Conservation (phyloP, 2,888 invertebrate genomes). For the Smittia sp. region DNA sequence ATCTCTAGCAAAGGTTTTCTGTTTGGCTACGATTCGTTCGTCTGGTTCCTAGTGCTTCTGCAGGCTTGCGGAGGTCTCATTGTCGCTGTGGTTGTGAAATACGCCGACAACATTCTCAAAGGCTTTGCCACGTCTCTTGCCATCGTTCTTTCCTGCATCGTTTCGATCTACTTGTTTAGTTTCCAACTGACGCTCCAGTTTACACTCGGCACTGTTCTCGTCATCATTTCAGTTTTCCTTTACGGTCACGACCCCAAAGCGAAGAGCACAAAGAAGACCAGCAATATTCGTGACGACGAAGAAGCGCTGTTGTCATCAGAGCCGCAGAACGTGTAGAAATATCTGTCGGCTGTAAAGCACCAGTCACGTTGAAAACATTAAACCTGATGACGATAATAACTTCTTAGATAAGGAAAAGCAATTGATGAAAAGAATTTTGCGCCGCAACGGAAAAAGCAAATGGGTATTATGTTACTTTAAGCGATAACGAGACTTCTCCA, state of each 20-base stretch:
- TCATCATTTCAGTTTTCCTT: slow-evolving; percentile 91
- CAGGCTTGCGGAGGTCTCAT: slow-evolving; percentile 95
- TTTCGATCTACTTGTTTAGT: slow-evolving; percentile 87
- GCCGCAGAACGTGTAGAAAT: slow-evolving; percentile 30
- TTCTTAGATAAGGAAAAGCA: no score
- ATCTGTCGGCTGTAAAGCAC: neutral
- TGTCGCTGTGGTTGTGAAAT: slow-evolving; percentile 97
- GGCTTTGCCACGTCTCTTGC: slow-evolving; percentile 98
- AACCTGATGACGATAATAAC: neutral
- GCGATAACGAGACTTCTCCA: no score
- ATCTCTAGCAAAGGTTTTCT: slow-evolving; percentile 69
- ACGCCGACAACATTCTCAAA: slow-evolving; percentile 98
- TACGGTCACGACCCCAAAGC: slow-evolving; percentile 74
- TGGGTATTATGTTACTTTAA: no score
- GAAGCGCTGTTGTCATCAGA: slow-evolving; percentile 12
- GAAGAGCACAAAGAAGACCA: slow-evolving; percentile 11
- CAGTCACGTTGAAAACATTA: neutral
- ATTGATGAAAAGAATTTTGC: no score
- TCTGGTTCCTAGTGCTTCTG: slow-evolving; percentile 81
- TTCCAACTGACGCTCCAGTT: slow-evolving; percentile 88
- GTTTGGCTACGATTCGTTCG: slow-evolving; percentile 76
- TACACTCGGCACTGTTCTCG: slow-evolving; percentile 76
- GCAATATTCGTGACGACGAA: neutral
- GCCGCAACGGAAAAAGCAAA: no score
- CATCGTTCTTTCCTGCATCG: slow-evolving; percentile 91